Evolutionary conservation across 2,888 invertebrate species (phyloP).

Genomic region (Brachycybe producta): DNA sequence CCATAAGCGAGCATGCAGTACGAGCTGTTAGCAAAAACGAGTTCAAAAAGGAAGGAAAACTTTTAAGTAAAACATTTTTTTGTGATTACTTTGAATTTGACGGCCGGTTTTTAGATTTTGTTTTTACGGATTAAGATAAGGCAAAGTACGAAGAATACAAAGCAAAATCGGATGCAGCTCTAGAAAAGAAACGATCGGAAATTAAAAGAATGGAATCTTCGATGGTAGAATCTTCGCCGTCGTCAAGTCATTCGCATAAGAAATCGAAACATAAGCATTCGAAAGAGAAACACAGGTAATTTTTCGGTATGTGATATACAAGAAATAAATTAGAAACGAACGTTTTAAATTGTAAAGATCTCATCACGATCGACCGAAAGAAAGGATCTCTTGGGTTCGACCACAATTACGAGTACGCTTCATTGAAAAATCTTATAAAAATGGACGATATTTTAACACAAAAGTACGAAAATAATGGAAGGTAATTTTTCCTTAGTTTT

Average conservation of each 20-base stretch:
- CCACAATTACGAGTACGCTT: conserved; percentile 22
- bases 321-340: too few relatives aligned
- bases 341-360: too few relatives aligned
- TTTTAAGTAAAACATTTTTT: conserved; percentile 59
- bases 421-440: conserved; percentile 21
- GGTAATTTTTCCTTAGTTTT: neutral
- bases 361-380: too few relatives aligned
- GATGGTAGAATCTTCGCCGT: too few relatives aligned
- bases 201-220: neutral
- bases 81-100: conserved; percentile 24
- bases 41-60: conserved; percentile 65
- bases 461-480: conserved; percentile 8
- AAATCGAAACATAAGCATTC: neutral
- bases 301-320: too few relatives aligned
- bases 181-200: neutral
- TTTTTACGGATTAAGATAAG: conserved; percentile 16
- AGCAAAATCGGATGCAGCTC: conserved; percentile 33
- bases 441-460: conserved; percentile 21
- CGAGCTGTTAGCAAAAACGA: conserved; percentile 65
- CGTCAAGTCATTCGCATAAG: neutral
- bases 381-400: conserved; percentile 20
- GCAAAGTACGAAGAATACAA: conserved; percentile 51
- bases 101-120: conserved; percentile 23
- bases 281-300: too few relatives aligned
- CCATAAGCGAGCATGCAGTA: conserved; percentile 64